Evolutionary conservation across 2,797 vertebrate species (phyloP).

Genomic region (Lemur catta): DNA sequence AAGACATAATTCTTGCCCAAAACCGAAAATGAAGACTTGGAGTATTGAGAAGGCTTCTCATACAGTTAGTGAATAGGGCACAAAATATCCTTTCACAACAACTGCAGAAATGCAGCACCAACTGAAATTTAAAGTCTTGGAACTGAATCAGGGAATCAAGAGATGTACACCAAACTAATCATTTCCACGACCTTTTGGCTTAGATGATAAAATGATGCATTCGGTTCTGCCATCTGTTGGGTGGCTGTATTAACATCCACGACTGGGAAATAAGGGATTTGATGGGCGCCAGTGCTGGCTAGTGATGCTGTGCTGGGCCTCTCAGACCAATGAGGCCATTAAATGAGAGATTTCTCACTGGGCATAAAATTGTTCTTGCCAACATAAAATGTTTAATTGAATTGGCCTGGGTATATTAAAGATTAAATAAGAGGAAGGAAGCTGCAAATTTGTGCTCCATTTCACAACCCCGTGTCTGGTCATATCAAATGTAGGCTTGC

Average conservation of each 20-base stretch:
- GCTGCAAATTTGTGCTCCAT: background rate
- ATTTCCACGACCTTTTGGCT: background rate
- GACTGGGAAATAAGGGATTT: background rate
- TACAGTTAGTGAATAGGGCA: background rate
- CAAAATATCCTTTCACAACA: background rate
- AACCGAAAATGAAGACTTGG: conserved; percentile 11
- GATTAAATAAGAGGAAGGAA: conserved; percentile 31
- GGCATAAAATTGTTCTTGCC: conserved; percentile 8
- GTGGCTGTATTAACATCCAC: background rate
- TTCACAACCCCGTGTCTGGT: background rate
- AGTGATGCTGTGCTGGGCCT: background rate
- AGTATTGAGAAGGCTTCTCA: background rate
- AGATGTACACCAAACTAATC: background rate
- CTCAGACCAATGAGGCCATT: background rate
- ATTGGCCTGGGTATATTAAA: background rate
- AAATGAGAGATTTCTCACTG: conserved; percentile 37
- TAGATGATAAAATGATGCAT: background rate
- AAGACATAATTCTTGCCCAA: background rate
- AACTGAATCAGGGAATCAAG: background rate
- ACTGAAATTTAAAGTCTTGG: background rate
- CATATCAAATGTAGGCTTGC: background rate
- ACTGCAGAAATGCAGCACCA: background rate
- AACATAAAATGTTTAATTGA: conserved; percentile 34
- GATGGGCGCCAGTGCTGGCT: background rate
- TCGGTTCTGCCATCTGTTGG: background rate